Conservation (phyloP, 2,888 invertebrate genomes). For the Carabus problematicus region DNA sequence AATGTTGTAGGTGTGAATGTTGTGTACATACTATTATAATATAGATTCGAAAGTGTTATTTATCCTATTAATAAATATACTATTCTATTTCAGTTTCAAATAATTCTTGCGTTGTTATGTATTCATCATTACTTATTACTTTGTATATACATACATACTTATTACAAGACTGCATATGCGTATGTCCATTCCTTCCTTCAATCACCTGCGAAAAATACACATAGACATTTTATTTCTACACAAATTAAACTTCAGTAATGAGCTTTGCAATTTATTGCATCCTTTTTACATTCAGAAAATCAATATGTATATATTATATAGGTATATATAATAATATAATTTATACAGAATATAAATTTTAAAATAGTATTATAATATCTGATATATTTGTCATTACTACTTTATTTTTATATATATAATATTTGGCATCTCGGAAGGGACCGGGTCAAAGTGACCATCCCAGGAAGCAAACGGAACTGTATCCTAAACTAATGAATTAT, state of each 20-base stretch:
- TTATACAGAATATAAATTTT: constrained; percentile 42
- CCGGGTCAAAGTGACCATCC: constrained; percentile 32
- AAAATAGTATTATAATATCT: constrained; percentile 42
- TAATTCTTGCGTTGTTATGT: constrained; percentile 7
- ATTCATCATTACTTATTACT: neutral
- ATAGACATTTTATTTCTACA: constrained; percentile 6
- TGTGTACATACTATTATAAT: constrained; percentile 42
- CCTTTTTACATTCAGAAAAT: constrained; percentile 42
- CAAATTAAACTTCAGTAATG: constrained; percentile 4
- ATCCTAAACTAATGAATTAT: constrained; percentile 40
- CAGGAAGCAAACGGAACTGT: constrained; percentile 42
- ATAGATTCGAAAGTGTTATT: constrained; percentile 43
- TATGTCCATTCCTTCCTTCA: neutral
- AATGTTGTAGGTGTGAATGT: constrained; percentile 42
- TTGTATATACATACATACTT: constrained; percentile 3
- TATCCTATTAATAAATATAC: constrained; percentile 44
- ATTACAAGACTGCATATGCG: too few relatives aligned
- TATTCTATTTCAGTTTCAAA: constrained; percentile 43
- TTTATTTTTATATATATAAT: constrained; percentile 25
- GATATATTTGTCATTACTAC: constrained; percentile 34
- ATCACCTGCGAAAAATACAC: neutral
- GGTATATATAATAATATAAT: constrained; percentile 40
- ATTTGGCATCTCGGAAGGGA: constrained; percentile 42
- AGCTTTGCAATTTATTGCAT: constrained; percentile 41
- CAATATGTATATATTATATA: constrained; percentile 31